Evolutionary conservation across 2,113 vertebrate species (phyloP), one percentile per base, ranked within the genome.

Genomic region (Callipepla californica): DNA sequence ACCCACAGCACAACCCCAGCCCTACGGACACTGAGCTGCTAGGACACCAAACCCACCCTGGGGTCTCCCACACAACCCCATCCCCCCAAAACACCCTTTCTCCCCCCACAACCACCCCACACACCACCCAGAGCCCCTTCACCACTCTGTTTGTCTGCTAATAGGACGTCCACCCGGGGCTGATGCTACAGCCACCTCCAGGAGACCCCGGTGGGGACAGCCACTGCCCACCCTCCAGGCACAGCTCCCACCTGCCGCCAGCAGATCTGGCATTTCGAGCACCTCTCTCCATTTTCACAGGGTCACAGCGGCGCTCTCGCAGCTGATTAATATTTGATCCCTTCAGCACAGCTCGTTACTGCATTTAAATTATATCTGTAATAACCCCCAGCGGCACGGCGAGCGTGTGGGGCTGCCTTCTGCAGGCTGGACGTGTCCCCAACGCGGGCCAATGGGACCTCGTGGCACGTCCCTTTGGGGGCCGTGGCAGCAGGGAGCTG

Each of bases 241-340:
- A 79, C 23, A 7, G 4, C 58, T 75, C 57, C 67, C 5, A 0
- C 2, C 1, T 70, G 6, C 53, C 0, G 0, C 70, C 45, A 77
- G 30, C 74, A 72, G 65, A 45, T 82, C 74, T 65, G 80, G 85
- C 78, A 93, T 93, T 96, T 88, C 91, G 92, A 78, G 28, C 90
- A 63, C 90, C 77, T 93, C 78, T 82, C 84, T 89, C 70, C 76
- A 67, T 94, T 95, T 94, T 94, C 14, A 1, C 83, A 58, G 88
- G 95, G 94, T 96, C 96, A 94, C 89, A 96, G 93, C 82, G 45
- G 79, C 44, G 9, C 48, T 88, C 77, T 94, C 68, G 77, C 19
- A 11, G 84, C 94, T 96, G 94, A 97, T 97, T 97, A 97, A 97
- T 97, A 97, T 98, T 98, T 98, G 91, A 96, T 96, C 90, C 96